These are phyloP conservation scores for Nestor notabilis DNA, from an alignment of 2,113 vertebrate genomes.

Conservation along the genomic window DNA sequence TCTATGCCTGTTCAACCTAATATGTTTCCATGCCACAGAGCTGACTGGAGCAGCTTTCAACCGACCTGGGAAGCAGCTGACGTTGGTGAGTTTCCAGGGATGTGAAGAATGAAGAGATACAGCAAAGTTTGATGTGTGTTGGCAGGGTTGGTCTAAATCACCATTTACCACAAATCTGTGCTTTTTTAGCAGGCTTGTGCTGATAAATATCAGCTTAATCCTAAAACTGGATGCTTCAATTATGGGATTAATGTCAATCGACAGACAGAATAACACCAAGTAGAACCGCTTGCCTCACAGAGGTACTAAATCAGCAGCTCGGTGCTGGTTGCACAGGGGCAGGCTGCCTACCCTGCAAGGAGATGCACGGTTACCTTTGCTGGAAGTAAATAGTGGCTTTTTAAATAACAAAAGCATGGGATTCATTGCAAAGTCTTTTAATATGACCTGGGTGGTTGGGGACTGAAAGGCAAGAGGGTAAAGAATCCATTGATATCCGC, in stretches of 20 bases:
- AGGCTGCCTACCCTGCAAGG: background rate
- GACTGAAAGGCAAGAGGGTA: background rate
- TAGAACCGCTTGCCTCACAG: background rate
- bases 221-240: conserved; percentile 43
- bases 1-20: background rate
- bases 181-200: conserved; percentile 35
- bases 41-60: background rate
- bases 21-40: background rate
- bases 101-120: background rate
- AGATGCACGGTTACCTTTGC: background rate
- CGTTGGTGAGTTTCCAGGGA: background rate
- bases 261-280: background rate
- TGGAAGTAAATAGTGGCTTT: background rate
- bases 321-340: background rate
- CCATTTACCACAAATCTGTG: conserved; percentile 7
- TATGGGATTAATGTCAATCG: conserved; percentile 57
- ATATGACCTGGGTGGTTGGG: background rate
- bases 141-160: conserved; percentile 6
- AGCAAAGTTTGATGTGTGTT: background rate
- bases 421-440: background rate
- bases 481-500: background rate
- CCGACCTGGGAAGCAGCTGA: background rate
- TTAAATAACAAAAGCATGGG: background rate
- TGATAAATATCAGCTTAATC: conserved; percentile 53
- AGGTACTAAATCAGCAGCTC: background rate